A percentile compares a stretch with the other conserved stretches of the same genome.
phyloP scores from a whole-genome alignment of 2,888 invertebrate species.

The Thera obeliscata region DNA sequence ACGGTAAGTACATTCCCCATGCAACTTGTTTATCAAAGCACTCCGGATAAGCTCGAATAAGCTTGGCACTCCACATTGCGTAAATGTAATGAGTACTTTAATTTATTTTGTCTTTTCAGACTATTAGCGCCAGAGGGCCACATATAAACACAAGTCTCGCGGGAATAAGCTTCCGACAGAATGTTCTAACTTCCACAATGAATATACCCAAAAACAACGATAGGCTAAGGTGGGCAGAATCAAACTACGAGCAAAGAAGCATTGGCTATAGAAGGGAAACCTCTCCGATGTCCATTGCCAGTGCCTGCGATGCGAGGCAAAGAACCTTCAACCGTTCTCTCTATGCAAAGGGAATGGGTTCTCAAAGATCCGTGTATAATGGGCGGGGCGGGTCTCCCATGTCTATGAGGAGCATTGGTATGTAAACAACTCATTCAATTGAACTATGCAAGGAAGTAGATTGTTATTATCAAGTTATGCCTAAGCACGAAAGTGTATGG shows the following conservation, averaged over 20 bases:
- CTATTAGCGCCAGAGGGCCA: conserved; percentile 59
- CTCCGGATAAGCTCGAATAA: background rate
- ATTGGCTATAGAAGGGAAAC: conserved; percentile 57
- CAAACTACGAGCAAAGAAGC: conserved; percentile 55
- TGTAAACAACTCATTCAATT: background rate
- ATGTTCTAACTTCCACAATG: conserved; percentile 55
- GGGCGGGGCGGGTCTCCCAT: conserved; percentile 66
- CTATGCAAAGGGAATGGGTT: conserved; percentile 50
- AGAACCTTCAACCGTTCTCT: conserved; percentile 51
- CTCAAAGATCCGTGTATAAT: conserved; percentile 57
- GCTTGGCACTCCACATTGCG: too few species aligned
- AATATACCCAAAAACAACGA: conserved; percentile 56
- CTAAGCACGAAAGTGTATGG: too few species aligned
- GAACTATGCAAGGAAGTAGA: too few species aligned
- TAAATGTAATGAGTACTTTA: too few species aligned
- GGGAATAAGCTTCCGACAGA: conserved; percentile 54
- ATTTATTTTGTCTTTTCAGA: conserved; percentile 51
- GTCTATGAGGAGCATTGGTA: conserved; percentile 68
- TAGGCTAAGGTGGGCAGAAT: conserved; percentile 50
- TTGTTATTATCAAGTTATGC: too few species aligned
- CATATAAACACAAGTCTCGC: conserved; percentile 53
- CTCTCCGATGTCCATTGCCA: conserved; percentile 61
- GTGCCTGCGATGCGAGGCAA: conserved; percentile 53
- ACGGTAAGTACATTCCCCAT: conserved; percentile 50
- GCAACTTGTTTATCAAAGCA: background rate